These are phyloP conservation scores for Catharus bicknelli DNA, from an alignment of 2,113 vertebrate species.

Conservation along the genomic window DNA sequence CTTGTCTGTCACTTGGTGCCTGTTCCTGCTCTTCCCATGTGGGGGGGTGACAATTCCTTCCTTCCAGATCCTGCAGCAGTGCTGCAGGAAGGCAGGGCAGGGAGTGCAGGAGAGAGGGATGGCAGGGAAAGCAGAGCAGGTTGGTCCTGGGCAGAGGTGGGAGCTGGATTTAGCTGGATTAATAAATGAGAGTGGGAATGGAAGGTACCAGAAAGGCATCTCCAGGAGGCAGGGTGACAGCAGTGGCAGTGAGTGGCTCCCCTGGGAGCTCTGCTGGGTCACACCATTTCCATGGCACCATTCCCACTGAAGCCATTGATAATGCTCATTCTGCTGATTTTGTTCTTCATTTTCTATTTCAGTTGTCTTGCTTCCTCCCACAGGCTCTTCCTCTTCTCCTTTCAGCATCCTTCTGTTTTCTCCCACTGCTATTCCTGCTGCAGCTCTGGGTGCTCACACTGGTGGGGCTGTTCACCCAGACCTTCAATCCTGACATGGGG, in stretches of 20 bases:
- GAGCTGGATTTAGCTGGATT: not conserved
- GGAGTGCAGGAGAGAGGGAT: not conserved
- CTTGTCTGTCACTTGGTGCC: constrained; percentile 43
- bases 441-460: fast-evolving
- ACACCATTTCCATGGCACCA: fast-evolving
- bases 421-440: not conserved
- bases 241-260: not conserved
- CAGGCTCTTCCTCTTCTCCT: not conserved
- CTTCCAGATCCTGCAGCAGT: not conserved
- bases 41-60: not conserved
- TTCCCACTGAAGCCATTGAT: not conserved
- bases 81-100: not conserved
- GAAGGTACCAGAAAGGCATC: not conserved
- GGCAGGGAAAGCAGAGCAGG: not conserved
- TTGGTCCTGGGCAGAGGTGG: not conserved
- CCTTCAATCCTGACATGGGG: fast-evolving
- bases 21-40: not conserved
- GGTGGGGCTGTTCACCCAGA: not conserved
- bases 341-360: not conserved
- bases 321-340: not conserved
- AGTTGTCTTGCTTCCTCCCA: not conserved
- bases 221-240: not conserved
- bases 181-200: not conserved
- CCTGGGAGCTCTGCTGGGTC: not conserved
- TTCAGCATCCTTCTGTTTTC: not conserved